Evolutionary conservation across 2,888 invertebrate species (phyloP), one percentile per base, ranked within the genome.

Genomic region (Artemia sinica): DNA sequence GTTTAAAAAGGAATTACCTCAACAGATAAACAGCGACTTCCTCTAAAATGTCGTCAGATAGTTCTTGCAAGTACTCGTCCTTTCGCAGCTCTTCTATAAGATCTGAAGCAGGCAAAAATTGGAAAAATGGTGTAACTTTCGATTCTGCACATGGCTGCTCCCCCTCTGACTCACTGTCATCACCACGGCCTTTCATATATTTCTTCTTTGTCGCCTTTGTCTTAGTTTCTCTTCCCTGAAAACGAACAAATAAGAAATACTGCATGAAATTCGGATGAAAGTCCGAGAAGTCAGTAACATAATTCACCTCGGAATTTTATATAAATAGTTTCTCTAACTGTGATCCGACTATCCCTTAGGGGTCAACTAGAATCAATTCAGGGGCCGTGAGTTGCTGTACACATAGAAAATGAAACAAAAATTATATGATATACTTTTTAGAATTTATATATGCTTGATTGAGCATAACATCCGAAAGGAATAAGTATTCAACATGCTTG

Each of bases 151-250:
- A 66, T 50, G 67, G 71, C n/a, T 79, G 79, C 49, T 87, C 87
- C 73, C 86, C 86, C 68, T 84, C 84, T 5, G 86, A 87, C 71
- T 87, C 87, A 41, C 83, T 84, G 73, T 84, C 85, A 68, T 84
- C 83, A 65, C 82, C 81, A 67, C 81, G 79, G 74, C 81, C 81
- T 75, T 68, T 71, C 71, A 70, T 72, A 74, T 77, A 73, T 72
- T 81, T 81, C 79, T 92, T 95, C 76, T 95, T 95, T 0, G 88
- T 88, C 3, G 92, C 88, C 76, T 91, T 94, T 0, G 91, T 94
- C 81, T 93, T 95, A 0, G 92, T 92, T 81, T 96, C 95, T 58
- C 95, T 82, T 0, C 95, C 95, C 77, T 76, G 71, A 66, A 71
- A 71, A 52, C 2, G 49, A 49, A 14, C 66, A n/a, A 13, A 12